Evolutionary conservation across 1,140 invertebrate genomes (phyloP), one percentile per base, ranked within the genome.

Genomic region (Euura saliciscinereae): DNA sequence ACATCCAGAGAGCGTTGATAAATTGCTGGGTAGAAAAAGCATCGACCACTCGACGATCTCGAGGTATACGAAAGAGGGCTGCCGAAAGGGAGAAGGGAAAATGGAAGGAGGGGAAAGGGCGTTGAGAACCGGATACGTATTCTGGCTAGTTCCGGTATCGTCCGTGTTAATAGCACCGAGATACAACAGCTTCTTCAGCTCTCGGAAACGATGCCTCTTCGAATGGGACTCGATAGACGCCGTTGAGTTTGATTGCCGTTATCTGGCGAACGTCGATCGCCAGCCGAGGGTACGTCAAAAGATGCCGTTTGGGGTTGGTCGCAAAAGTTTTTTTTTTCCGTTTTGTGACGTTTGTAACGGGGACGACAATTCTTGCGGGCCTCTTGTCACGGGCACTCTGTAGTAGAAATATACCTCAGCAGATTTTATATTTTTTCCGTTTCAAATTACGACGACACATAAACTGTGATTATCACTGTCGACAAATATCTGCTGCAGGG

Each of bases 131-230:
- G 84, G 83, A 87, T 88, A 83, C 81, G 66, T 44, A 84, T 82
- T 79, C 80, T 78, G 79, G 78, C 83, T 78, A 78, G 81, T 86
- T 85, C 85, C 86, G 85, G 84, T 83, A 86, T 86, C 82, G 85
- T 84, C 83, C 77, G 79, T 82, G 80, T 82, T 87, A 87, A 87
- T 87, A 86, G 84, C 83, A 78, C 78, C 75, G 77, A 86, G 84
- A 87, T 83, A 87, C 80, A 83, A 78, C 74, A 75, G 75, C 78
- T 78, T 80, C 78, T 74, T 71, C 78, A 66, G 72, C 75, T 73
- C 77, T 74, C 76, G 74, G 73, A 75, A 70, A 78, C 78, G 76
- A 78, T 73, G 44, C 67, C 51, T 59, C 51, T 59, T 59, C 51
- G 13, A 59, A 59, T 59, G 51, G 51, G 51, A 59, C 51, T 59